These are phyloP conservation scores for Dolichopus griseipennis DNA, from an alignment of 2,888 invertebrate genomes.

Conservation along the genomic window DNA sequence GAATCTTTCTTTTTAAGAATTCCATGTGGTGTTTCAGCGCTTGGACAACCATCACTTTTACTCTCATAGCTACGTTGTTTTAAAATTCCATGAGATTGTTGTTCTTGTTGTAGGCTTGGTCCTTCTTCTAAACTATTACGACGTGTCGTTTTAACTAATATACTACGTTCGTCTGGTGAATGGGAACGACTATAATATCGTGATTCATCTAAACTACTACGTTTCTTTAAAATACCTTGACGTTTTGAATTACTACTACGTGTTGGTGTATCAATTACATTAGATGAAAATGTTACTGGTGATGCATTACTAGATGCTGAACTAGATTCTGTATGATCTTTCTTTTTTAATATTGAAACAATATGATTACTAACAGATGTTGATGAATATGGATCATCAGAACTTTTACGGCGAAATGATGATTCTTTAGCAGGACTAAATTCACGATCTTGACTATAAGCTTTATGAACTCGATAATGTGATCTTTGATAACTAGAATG, in stretches of 20 bases:
- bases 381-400: conserved; percentile 37
- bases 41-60: conserved; percentile 55
- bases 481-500: conserved; percentile 20
- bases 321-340: conserved; percentile 46
- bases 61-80: conserved; percentile 66
- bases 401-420: conserved; percentile 34
- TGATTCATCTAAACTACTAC: conserved; percentile 68
- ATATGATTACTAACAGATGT: conserved; percentile 44
- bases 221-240: conserved; percentile 75
- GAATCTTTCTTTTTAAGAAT: conserved; percentile 57
- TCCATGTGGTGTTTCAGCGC: conserved; percentile 54
- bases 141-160: conserved; percentile 40
- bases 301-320: conserved; percentile 51
- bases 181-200: conserved; percentile 43
- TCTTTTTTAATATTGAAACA: conserved; percentile 63
- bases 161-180: conserved; percentile 42
- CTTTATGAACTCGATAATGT: conserved; percentile 28
- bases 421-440: conserved; percentile 26
- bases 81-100: conserved; percentile 57
- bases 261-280: conserved; percentile 58
- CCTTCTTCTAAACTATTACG: conserved; percentile 41
- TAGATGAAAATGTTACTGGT: conserved; percentile 73
- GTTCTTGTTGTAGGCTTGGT: conserved; percentile 23
- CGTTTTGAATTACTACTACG: conserved; percentile 47
- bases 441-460: conserved; percentile 30